phyloP scores from a whole-genome alignment of 2,113 vertebrate species.

The Percopsis transmontana region DNA sequence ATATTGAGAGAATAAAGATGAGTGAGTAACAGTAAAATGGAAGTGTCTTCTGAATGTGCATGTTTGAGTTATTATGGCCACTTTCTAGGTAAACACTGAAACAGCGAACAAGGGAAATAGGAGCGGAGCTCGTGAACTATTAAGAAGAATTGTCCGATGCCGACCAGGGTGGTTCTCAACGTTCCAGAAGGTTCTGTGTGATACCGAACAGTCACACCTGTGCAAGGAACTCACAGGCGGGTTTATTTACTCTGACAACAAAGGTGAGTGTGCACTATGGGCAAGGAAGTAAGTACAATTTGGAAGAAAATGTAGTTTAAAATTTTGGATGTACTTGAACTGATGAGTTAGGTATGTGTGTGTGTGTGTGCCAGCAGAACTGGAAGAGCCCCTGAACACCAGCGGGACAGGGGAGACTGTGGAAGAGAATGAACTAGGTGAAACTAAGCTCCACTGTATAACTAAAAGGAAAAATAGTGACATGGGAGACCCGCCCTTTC shows the following conservation, averaged over 20 bases:
- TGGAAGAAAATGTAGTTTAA: background rate
- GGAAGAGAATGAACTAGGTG: slow-evolving; percentile 38
- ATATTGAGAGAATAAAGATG: too few species aligned
- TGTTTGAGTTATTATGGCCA: background rate
- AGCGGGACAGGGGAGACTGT: background rate
- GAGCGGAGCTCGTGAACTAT: slow-evolving; percentile 79
- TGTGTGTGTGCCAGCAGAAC: background rate
- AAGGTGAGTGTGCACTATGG: slow-evolving; percentile 40
- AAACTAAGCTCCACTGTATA: background rate
- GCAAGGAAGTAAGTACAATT: background rate
- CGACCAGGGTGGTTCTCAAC: slow-evolving; percentile 83
- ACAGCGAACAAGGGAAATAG: slow-evolving; percentile 54
- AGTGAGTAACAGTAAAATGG: too few species aligned
- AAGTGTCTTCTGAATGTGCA: background rate
- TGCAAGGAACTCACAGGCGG: slow-evolving; percentile 74
- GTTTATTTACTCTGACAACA: background rate
- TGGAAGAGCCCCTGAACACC: background rate
- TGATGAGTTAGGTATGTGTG: too few species aligned
- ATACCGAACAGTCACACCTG: slow-evolving; percentile 71
- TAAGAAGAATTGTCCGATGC: slow-evolving; percentile 82
- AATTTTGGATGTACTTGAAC: too few species aligned
- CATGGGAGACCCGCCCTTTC: too few species aligned
- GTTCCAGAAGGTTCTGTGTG: slow-evolving; percentile 78
- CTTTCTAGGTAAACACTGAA: slow-evolving; percentile 74
- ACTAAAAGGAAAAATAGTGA: too few species aligned